These are phyloP conservation scores for Pachliopta kotzebuea DNA, from an alignment of 2,888 invertebrate species.

Conservation along the genomic window DNA sequence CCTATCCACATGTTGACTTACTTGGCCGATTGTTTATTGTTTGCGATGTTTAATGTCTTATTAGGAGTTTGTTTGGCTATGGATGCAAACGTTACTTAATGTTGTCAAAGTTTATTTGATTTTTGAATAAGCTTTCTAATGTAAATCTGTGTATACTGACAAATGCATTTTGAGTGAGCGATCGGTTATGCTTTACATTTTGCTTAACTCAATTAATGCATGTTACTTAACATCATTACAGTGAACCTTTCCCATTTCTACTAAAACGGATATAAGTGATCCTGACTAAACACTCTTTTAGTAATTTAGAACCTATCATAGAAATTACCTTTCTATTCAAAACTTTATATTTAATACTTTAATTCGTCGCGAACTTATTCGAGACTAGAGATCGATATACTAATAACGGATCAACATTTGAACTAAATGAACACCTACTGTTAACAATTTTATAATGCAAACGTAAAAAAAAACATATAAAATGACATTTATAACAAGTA, in stretches of 20 bases:
- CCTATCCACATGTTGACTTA: constrained; percentile 44
- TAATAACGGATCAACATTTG: neutral
- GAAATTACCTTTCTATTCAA: neutral
- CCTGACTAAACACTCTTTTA: neutral
- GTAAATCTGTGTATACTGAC: constrained; percentile 35
- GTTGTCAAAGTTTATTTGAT: constrained; percentile 40
- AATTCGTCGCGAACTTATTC: neutral
- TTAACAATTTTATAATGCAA: neutral
- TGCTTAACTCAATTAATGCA: constrained; percentile 43
- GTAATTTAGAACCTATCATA: neutral
- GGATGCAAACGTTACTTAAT: constrained; percentile 48
- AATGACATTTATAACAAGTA: neutral
- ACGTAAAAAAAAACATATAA: neutral
- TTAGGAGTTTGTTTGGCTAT: constrained; percentile 52
- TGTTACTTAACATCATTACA: constrained; percentile 44
- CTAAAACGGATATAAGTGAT: constrained; percentile 9
- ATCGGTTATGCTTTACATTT: constrained; percentile 46
- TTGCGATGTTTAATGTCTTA: constrained; percentile 51
- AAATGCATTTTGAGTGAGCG: constrained; percentile 43
- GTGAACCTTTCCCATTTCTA: constrained; percentile 29
- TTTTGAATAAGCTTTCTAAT: constrained; percentile 51
- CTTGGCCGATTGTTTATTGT: constrained; percentile 53
- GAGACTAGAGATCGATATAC: neutral
- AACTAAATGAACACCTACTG: too few relatives aligned
- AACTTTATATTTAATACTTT: neutral